Evolutionary conservation across 1,140 invertebrate genomes (phyloP).

Genomic region (Scaptodrosophila lebanonensis): DNA sequence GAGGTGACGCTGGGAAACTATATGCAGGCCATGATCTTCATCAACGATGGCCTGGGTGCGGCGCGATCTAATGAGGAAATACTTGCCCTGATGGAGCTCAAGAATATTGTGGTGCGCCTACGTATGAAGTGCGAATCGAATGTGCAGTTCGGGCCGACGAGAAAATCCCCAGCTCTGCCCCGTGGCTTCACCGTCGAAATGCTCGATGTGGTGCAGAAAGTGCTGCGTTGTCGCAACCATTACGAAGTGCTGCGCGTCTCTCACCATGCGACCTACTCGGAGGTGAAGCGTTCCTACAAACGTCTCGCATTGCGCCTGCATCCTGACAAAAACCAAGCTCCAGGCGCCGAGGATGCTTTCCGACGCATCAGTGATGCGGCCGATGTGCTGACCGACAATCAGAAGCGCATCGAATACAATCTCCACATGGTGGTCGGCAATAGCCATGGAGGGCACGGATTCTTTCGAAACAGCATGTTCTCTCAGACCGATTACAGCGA

Average conservation of each 20-base stretch:
- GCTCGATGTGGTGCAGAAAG: conserved; percentile 80
- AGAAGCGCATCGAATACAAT: conserved; percentile 97
- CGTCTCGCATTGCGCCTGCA: conserved; percentile 97
- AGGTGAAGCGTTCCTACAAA: conserved; percentile 97
- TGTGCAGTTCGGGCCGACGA: conserved; percentile 3
- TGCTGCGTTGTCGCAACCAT: conserved; percentile 91
- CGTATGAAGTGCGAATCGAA: conserved; percentile 32
- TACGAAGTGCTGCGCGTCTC: conserved; percentile 96
- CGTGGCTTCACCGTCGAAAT: conserved; percentile 77
- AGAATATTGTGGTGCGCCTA: conserved; percentile 44
- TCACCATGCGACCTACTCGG: conserved; percentile 94
- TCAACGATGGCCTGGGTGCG: conserved; percentile 31
- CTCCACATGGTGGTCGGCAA: conserved; percentile 78
- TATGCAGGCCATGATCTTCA: conserved; percentile 25
- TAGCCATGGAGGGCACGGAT: not conserved
- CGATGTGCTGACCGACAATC: conserved; percentile 91
- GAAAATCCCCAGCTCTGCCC: conserved; percentile 21
- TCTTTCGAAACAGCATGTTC: not conserved
- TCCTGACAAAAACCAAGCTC: conserved; percentile 99
- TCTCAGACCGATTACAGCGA: not conserved
- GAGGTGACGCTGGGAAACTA: conserved; percentile 43
- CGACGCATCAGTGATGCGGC: conserved; percentile 96
- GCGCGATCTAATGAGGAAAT: conserved; percentile 19
- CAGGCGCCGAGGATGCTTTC: conserved; percentile 96
- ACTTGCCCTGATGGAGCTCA: conserved; percentile 44